Conservation (phyloP, 1,140 invertebrate genomes). For the Physella acuta region DNA sequence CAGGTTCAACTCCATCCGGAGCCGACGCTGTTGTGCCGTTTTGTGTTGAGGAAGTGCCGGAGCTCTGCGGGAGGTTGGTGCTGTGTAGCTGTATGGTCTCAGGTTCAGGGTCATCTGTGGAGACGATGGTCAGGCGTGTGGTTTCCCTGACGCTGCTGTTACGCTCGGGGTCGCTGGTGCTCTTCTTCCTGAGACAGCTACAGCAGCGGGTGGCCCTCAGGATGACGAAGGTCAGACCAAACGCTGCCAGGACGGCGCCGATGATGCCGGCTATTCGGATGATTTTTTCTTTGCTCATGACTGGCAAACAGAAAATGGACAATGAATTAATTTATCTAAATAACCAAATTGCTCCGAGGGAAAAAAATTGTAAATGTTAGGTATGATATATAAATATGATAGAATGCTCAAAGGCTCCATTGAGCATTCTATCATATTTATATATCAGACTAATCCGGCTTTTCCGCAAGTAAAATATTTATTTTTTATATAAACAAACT, state of each 20-base stretch:
- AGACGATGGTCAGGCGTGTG: background rate
- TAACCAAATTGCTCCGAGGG: background rate
- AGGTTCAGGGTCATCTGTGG: background rate
- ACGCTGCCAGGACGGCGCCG: conserved; percentile 2
- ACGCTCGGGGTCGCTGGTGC: background rate
- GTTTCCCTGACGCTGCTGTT: background rate
- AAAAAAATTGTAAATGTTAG: background rate
- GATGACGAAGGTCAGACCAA: conserved; percentile 2
- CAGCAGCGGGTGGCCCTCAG: conserved; percentile 7
- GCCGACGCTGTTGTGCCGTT: background rate
- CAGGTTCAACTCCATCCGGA: background rate
- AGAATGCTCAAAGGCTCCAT: background rate
- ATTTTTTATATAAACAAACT: too few species aligned
- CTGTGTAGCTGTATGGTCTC: background rate
- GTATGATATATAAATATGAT: background rate
- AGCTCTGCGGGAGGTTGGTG: background rate
- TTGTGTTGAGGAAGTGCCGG: background rate
- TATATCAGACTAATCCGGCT: background rate
- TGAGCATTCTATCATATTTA: background rate
- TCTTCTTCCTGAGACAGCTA: conserved; percentile 13
- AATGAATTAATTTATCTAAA: background rate
- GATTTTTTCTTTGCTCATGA: conserved; percentile 3
- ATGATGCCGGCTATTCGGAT: conserved; percentile 1
- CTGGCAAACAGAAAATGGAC: background rate
- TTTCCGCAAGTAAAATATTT: background rate